phyloP scores from a whole-genome alignment of 2,797 vertebrate genomes.

The Takifugu rubripes region DNA sequence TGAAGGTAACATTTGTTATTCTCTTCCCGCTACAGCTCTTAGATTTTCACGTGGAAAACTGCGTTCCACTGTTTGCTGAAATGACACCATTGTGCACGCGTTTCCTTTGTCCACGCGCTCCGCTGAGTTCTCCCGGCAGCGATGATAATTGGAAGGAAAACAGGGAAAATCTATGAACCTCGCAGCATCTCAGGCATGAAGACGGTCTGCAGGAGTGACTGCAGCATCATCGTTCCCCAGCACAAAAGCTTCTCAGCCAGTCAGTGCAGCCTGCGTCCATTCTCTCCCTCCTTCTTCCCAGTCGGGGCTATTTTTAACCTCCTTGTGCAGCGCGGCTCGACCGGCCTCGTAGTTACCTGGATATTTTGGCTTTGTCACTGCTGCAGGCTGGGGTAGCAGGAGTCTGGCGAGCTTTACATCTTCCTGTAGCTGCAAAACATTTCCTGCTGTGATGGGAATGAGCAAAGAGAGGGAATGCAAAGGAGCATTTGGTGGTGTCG shows the following conservation, averaged over 20 bases:
- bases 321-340: slow-evolving; percentile 49
- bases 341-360: slow-evolving; percentile 56
- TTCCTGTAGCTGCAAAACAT: slow-evolving; percentile 36
- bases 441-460: slow-evolving; percentile 33
- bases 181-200: slow-evolving; percentile 44
- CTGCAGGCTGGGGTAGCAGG: slow-evolving; percentile 56
- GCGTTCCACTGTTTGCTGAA: slow-evolving; percentile 12
- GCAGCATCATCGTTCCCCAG: slow-evolving; percentile 69
- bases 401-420: slow-evolving; percentile 56
- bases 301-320: slow-evolving; percentile 72
- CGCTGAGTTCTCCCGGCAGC: background rate
- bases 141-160: slow-evolving; percentile 35
- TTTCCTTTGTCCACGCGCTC: background rate
- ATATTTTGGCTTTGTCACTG: slow-evolving; percentile 69
- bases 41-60: slow-evolving; percentile 13
- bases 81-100: slow-evolving; percentile 10
- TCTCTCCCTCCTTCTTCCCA: slow-evolving; percentile 55
- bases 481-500: slow-evolving; percentile 5
- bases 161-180: slow-evolving; percentile 26
- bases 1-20: slow-evolving; percentile 32
- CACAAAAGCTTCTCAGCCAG: slow-evolving; percentile 70
- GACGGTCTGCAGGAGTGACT: slow-evolving; percentile 49
- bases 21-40: slow-evolving; percentile 25
- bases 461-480: slow-evolving; percentile 5
- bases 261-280: slow-evolving; percentile 67